Conservation (phyloP, 2,888 invertebrate species). For the Agrochola litura region DNA sequence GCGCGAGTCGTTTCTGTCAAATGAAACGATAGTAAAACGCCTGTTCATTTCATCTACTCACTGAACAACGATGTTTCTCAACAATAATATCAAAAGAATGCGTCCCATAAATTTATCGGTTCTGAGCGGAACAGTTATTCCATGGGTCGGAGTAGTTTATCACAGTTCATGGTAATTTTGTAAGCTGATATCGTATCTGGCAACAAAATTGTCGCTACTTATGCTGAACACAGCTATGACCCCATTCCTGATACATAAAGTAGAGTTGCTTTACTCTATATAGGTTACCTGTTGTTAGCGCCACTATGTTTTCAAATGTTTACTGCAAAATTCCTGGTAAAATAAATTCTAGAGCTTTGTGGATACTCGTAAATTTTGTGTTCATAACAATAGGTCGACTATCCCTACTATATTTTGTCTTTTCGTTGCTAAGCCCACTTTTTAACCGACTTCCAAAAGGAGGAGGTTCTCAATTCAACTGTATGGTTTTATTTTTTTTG, state of each 20-base stretch:
- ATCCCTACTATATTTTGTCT: neutral
- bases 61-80: slow-evolving; percentile 49
- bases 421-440: neutral
- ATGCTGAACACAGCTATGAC: slow-evolving; percentile 53
- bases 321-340: slow-evolving; percentile 17
- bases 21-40: slow-evolving; percentile 61
- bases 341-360: slow-evolving; percentile 41
- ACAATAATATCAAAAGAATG: slow-evolving; percentile 60
- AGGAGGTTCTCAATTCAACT: no score
- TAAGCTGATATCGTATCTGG: slow-evolving; percentile 71
- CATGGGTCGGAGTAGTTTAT: slow-evolving; percentile 70
- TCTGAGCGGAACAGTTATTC: slow-evolving; percentile 65
- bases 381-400: slow-evolving; percentile 11
- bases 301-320: slow-evolving; percentile 43
- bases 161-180: slow-evolving; percentile 72
- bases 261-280: slow-evolving; percentile 31
- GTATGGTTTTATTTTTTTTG: no score
- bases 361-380: slow-evolving; percentile 6
- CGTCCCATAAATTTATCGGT: slow-evolving; percentile 61
- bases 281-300: slow-evolving; percentile 40
- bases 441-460: no score
- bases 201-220: slow-evolving; percentile 69
- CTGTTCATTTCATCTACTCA: slow-evolving; percentile 57
- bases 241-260: slow-evolving; percentile 50
- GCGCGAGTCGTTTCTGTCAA: slow-evolving; percentile 63